Conservation (phyloP, 2,888 invertebrate species). For the Parnassius orleans region DNA sequence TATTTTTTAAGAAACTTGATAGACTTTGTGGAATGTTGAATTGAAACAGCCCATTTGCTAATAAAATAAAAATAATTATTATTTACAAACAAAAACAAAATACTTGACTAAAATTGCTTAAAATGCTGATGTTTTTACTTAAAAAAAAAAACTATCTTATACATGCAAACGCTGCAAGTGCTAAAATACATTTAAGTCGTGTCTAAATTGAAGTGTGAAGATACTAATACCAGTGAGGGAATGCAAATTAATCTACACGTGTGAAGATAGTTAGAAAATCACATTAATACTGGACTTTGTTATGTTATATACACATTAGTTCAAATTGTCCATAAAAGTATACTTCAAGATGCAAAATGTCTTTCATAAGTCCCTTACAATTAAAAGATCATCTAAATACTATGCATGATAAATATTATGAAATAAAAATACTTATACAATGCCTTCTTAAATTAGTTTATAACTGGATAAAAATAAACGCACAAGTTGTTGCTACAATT, state of each 20-base stretch:
- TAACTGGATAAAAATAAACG: background rate
- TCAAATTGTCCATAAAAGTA: slow-evolving; percentile 12
- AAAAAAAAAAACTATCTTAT: background rate
- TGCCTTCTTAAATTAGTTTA: background rate
- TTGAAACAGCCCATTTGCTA: slow-evolving; percentile 21
- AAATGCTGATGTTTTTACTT: background rate
- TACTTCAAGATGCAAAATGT: slow-evolving; percentile 20
- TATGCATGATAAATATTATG: background rate
- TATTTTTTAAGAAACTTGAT: background rate
- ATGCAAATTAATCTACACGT: slow-evolving; percentile 13
- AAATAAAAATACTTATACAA: background rate
- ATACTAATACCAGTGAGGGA: slow-evolving; percentile 11
- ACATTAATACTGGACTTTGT: slow-evolving; percentile 31
- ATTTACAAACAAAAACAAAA: slow-evolving; percentile 8
- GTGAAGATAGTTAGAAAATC: background rate
- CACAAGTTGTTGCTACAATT: background rate
- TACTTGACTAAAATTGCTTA: slow-evolving; percentile 7
- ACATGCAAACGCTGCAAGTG: slow-evolving; percentile 4
- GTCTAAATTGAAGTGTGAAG: background rate
- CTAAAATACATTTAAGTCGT: background rate
- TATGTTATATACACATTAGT: slow-evolving; percentile 16
- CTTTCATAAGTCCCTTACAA: slow-evolving; percentile 25
- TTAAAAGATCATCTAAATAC: background rate
- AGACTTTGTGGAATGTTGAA: slow-evolving; percentile 22
- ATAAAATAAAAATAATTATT: slow-evolving; percentile 1